Conservation (phyloP, 2,797 vertebrate species). For the Carapus acus region DNA sequence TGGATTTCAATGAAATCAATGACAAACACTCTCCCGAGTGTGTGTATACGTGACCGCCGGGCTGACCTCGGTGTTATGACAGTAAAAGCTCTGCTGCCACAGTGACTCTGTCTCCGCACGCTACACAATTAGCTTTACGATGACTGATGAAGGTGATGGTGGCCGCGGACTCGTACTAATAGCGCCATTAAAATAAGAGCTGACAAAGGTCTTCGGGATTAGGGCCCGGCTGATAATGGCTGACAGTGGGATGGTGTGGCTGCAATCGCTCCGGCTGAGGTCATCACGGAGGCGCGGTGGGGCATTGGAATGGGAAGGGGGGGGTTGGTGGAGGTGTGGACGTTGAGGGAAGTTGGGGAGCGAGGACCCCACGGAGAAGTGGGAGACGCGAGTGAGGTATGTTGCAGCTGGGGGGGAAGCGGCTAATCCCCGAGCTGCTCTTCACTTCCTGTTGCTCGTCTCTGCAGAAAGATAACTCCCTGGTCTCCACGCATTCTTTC, state of each 20-base stretch:
- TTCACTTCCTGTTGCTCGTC: constrained; percentile 41
- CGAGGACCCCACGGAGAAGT: constrained; percentile 35
- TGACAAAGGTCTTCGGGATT: constrained; percentile 58
- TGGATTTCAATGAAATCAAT: too few species aligned
- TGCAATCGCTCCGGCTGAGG: constrained; percentile 60
- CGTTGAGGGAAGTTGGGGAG: constrained; percentile 50
- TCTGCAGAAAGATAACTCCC: constrained; percentile 17
- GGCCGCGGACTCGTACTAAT: constrained; percentile 59
- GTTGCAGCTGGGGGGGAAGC: constrained; percentile 45
- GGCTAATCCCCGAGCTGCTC: constrained; percentile 18
- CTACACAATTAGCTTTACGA: constrained; percentile 42
- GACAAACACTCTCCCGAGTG: too few species aligned
- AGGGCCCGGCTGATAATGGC: constrained; percentile 55
- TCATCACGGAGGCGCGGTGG: constrained; percentile 57
- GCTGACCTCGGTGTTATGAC: constrained; percentile 1
- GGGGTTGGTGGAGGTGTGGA: constrained; percentile 39
- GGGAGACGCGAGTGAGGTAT: constrained; percentile 42
- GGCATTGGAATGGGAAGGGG: too few species aligned
- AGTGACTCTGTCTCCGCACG: constrained; percentile 21
- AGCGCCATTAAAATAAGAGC: constrained; percentile 62
- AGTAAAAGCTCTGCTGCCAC: constrained; percentile 13
- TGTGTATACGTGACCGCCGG: constrained; percentile 5
- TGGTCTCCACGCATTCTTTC: constrained; percentile 36
- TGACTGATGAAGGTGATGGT: constrained; percentile 54
- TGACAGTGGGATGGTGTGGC: constrained; percentile 57